Evolutionary conservation across 2,888 invertebrate genomes (phyloP).

Genomic region (Polietes domitor): DNA sequence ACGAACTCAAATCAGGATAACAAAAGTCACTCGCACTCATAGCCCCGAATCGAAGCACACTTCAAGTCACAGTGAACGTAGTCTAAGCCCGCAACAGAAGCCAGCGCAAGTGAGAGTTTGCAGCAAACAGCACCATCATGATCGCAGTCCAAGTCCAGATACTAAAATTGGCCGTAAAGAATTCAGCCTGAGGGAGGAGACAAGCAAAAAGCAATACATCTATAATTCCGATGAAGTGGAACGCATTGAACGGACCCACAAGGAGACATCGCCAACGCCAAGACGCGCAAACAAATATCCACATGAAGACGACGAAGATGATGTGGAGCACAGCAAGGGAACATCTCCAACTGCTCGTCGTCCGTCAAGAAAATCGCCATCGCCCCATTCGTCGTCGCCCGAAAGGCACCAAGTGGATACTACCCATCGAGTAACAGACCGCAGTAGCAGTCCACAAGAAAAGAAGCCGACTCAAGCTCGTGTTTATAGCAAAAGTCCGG

Average conservation of each 20-base stretch:
- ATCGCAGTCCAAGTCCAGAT: slow-evolving; percentile 5
- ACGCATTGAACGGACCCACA: background rate
- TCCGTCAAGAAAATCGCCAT: slow-evolving; percentile 8
- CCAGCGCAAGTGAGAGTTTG: background rate
- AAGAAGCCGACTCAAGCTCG: slow-evolving; percentile 21
- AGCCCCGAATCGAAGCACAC: slow-evolving; percentile 39
- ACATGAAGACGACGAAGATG: background rate
- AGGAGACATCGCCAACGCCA: background rate
- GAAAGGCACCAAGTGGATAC: background rate
- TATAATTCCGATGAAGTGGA: background rate
- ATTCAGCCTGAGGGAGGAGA: background rate
- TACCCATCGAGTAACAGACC: background rate
- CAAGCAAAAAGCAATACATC: background rate
- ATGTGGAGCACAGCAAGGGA: background rate
- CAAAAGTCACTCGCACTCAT: slow-evolving; percentile 18
- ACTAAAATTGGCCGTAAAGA: background rate
- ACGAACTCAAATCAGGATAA: background rate
- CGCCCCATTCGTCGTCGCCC: background rate
- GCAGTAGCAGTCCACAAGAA: background rate
- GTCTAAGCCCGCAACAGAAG: slow-evolving; percentile 48
- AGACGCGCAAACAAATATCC: background rate
- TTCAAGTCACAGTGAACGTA: slow-evolving; percentile 33
- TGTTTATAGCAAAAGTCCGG: slow-evolving; percentile 43
- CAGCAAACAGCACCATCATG: slow-evolving; percentile 13
- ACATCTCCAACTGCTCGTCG: background rate